A percentile compares a stretch with the other conserved stretches of the same genome.
phyloP scores from a whole-genome alignment of 2,797 vertebrate genomes.

The Pagetopsis macropterus region DNA sequence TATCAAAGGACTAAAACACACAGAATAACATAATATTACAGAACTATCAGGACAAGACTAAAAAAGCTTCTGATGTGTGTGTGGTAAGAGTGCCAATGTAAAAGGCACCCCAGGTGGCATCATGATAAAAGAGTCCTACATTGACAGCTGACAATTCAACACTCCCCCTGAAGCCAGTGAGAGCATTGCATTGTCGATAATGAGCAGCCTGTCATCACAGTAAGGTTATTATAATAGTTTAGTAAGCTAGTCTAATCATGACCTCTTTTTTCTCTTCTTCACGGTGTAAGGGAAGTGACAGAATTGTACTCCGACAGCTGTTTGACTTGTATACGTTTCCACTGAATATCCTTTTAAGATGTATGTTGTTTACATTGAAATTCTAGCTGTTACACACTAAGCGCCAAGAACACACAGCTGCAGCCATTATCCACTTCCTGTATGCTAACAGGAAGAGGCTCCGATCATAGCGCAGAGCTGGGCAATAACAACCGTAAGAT shows the following conservation, averaged over 20 bases:
- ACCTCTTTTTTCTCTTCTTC: slow-evolving; percentile 14
- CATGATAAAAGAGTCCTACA: slow-evolving; percentile 11
- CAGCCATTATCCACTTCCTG: slow-evolving; percentile 29
- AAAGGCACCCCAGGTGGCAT: slow-evolving; percentile 27
- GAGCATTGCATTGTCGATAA: slow-evolving; percentile 48
- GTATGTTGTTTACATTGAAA: not conserved
- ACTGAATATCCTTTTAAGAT: not conserved
- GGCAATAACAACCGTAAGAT: slow-evolving; percentile 3
- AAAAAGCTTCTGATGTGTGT: too few species aligned
- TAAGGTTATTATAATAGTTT: slow-evolving; percentile 24
- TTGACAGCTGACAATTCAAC: slow-evolving; percentile 43
- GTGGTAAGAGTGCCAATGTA: slow-evolving; percentile 2
- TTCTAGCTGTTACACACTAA: not conserved
- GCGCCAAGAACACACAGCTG: slow-evolving; percentile 18
- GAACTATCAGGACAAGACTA: too few species aligned
- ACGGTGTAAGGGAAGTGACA: not conserved
- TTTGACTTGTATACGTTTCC: not conserved
- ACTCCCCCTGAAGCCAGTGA: slow-evolving; percentile 42
- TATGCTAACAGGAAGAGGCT: slow-evolving; percentile 13
- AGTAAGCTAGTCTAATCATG: not conserved
- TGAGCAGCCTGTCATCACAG: slow-evolving; percentile 54
- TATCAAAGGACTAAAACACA: too few species aligned
- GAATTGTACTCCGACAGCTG: slow-evolving; percentile 1
- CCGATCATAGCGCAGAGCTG: not conserved
- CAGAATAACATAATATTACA: too few species aligned